These are phyloP conservation scores for Prunella fulvescens DNA, from an alignment of 2,113 vertebrate species.

Conservation along the genomic window DNA sequence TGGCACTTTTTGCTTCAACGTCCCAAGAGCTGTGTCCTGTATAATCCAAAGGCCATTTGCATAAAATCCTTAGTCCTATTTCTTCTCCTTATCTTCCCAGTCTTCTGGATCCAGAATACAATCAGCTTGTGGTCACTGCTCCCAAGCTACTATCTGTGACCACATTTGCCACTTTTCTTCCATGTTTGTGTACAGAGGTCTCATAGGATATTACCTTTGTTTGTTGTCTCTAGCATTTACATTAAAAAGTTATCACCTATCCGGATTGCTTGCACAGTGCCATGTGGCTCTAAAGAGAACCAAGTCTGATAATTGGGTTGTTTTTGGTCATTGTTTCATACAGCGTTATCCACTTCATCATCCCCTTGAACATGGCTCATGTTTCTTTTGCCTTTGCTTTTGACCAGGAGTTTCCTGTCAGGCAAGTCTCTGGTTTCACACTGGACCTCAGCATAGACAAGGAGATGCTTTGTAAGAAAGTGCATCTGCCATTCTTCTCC, in stretches of 20 bases:
- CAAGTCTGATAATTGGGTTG: neutral
- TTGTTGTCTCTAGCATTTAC: neutral
- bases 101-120: neutral
- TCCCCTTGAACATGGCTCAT: neutral
- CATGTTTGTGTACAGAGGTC: neutral
- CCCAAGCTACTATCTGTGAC: neutral
- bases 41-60: neutral
- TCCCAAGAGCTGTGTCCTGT: neutral
- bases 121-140: neutral
- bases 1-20: fast-evolving
- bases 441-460: neutral
- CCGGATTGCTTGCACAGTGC: neutral
- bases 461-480: neutral
- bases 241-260: neutral
- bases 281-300: neutral
- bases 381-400: neutral
- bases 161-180: neutral
- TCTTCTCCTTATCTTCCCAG: neutral
- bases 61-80: neutral
- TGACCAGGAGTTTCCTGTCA: neutral
- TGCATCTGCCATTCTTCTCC: neutral
- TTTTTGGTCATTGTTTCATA: neutral
- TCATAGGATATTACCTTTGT: neutral
- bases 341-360: fast-evolving
- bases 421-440: neutral